A percentile compares a stretch with the other conserved stretches of the same genome.
phyloP scores from a whole-genome alignment of 2,888 invertebrate species.

The Adelognathus sp. region DNA sequence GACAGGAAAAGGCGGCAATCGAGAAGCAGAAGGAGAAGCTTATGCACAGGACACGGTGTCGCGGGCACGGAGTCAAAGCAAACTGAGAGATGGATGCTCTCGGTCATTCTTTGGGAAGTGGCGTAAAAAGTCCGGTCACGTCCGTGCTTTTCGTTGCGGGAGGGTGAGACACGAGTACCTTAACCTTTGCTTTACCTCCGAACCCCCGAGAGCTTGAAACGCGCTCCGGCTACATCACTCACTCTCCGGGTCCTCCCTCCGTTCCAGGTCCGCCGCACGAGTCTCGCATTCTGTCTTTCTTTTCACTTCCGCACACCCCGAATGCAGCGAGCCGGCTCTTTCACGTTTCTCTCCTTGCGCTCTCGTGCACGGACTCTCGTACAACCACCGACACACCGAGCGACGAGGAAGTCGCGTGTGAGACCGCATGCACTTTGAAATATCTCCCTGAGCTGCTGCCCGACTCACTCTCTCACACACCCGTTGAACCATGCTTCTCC shows the following conservation, averaged over 20 bases:
- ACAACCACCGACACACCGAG: background rate
- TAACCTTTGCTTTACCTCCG: slow-evolving; percentile 73
- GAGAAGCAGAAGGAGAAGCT: slow-evolving; percentile 28
- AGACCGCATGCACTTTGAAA: slow-evolving; percentile 52
- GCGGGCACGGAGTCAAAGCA: slow-evolving; percentile 72
- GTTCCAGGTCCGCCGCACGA: slow-evolving; percentile 24
- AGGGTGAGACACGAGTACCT: slow-evolving; percentile 74
- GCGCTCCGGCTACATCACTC: slow-evolving; percentile 55
- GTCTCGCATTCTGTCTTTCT: slow-evolving; percentile 45
- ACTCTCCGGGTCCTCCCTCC: slow-evolving; percentile 39
- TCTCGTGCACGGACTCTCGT: background rate
- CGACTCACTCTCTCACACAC: slow-evolving; percentile 32
- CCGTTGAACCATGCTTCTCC: slow-evolving; percentile 18
- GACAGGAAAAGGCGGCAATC: background rate
- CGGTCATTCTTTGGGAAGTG: slow-evolving; percentile 73
- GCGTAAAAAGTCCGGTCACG: slow-evolving; percentile 77
- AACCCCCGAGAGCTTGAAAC: slow-evolving; percentile 40
- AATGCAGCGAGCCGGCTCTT: slow-evolving; percentile 4
- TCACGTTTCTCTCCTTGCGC: slow-evolving; percentile 13
- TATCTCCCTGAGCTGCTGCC: slow-evolving; percentile 40
- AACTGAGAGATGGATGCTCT: slow-evolving; percentile 68
- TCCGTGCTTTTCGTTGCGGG: slow-evolving; percentile 64
- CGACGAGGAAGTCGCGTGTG: slow-evolving; percentile 37
- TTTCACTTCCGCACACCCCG: slow-evolving; percentile 11
- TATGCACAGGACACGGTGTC: slow-evolving; percentile 62